These are phyloP conservation scores for Egretta garzetta DNA, from an alignment of 2,113 vertebrate species.

Conservation along the genomic window DNA sequence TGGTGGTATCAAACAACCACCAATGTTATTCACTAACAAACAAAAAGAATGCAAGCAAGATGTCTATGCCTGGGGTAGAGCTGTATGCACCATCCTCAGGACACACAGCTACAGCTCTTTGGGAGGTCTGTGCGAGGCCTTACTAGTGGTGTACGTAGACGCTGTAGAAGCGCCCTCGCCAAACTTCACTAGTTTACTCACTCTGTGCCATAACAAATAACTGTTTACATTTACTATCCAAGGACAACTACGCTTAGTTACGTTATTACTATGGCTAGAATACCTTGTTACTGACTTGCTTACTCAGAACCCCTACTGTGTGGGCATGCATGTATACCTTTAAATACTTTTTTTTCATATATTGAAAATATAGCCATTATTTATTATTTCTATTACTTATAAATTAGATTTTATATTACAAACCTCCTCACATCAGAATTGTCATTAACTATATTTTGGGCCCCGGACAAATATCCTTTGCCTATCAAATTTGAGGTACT, in stretches of 20 bases:
- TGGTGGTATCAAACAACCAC: not conserved
- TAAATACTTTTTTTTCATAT: not conserved
- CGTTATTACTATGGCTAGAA: not conserved
- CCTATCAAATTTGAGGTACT: not conserved
- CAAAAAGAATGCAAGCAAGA: accelerated
- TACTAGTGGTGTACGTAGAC: accelerated
- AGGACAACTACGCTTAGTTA: not conserved
- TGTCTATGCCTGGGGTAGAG: not conserved
- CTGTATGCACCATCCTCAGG: not conserved
- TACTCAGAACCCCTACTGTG: not conserved
- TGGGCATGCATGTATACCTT: not conserved
- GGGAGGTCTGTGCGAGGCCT: not conserved
- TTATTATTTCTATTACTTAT: not conserved
- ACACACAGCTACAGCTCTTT: not conserved
- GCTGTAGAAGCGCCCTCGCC: accelerated
- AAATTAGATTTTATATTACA: not conserved
- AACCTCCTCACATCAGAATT: not conserved
- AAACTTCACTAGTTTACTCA: not conserved
- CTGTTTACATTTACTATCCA: not conserved
- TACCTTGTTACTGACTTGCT: not conserved
- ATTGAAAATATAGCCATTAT: not conserved
- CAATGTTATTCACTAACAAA: not conserved
- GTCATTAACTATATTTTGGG: not conserved
- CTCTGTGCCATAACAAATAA: not conserved
- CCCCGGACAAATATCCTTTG: not conserved